A percentile compares a stretch with the other conserved stretches of the same genome.
Evolutionary conservation across 2,113 vertebrate species (phyloP).

Genomic region (Nestor notabilis): DNA sequence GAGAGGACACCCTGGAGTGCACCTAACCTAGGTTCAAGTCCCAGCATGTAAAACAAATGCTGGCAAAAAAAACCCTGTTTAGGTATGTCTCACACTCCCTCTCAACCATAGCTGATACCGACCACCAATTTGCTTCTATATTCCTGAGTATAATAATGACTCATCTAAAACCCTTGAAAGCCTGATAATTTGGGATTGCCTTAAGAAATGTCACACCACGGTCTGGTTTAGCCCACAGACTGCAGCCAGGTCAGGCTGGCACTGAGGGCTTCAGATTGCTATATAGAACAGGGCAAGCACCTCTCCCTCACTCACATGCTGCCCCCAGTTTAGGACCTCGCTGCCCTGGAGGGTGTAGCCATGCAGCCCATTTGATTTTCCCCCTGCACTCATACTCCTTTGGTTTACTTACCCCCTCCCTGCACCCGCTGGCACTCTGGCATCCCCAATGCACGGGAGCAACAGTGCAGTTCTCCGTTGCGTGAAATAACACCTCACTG

Average conservation of each 20-base stretch:
- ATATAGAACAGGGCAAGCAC: fast-evolving
- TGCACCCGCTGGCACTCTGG: not conserved
- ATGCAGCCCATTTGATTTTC: fast-evolving
- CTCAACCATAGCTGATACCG: not conserved
- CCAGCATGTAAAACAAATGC: not conserved
- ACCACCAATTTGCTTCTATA: not conserved
- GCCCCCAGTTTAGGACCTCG: not conserved
- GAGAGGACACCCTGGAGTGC: not conserved
- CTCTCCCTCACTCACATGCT: not conserved
- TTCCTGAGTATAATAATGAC: not conserved
- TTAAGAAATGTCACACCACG: not conserved
- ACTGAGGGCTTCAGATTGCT: fast-evolving
- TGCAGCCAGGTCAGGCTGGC: not conserved
- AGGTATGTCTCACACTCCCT: not conserved
- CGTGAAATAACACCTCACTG: not conserved
- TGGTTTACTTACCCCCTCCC: fast-evolving
- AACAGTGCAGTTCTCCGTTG: not conserved
- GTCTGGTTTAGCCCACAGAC: fast-evolving
- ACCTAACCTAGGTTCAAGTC: not conserved
- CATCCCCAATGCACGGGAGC: not conserved
- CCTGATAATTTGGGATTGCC: not conserved
- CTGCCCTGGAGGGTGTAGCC: not conserved
- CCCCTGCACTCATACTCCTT: not conserved
- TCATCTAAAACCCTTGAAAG: not conserved
- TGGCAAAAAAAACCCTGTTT: not conserved